Percentiles rank a stretch among this genome's conserved stretches.
Conservation (phyloP, 2,888 invertebrate species). For the Drosophila austrosaltans region DNA sequence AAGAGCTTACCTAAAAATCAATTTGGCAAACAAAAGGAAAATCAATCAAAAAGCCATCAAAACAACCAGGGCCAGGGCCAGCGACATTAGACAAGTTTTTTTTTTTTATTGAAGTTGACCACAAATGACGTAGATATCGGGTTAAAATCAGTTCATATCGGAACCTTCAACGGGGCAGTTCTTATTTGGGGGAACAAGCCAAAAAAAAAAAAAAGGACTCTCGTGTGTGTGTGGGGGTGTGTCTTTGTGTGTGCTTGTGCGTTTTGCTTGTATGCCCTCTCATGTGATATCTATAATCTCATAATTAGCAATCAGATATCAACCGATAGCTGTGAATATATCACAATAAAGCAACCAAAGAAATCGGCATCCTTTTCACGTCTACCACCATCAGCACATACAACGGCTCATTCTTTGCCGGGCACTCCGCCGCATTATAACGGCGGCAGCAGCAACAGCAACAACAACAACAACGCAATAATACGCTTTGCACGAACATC, state of each 20-base stretch:
- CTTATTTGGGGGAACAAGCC: too few species aligned
- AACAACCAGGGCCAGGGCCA: conserved; percentile 16
- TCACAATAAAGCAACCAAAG: conserved; percentile 62
- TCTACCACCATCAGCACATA: conserved; percentile 37
- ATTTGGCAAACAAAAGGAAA: conserved; percentile 47
- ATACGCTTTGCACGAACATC: conserved; percentile 73
- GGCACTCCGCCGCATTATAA: conserved; percentile 25
- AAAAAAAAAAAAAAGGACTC: not conserved
- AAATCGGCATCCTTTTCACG: conserved; percentile 75
- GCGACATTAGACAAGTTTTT: not conserved
- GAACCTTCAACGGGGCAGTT: conserved; percentile 46
- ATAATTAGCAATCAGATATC: conserved; percentile 57
- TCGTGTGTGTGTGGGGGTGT: conserved; percentile 19
- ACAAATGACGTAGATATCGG: conserved; percentile 3
- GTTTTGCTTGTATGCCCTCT: not conserved
- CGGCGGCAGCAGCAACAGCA: conserved; percentile 23
- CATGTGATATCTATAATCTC: conserved; percentile 1
- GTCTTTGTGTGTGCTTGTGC: conserved; percentile 10
- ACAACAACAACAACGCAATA: conserved; percentile 42
- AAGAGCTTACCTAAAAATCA: conserved; percentile 24
- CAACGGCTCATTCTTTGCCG: conserved; percentile 26
- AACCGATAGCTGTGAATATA: conserved; percentile 67
- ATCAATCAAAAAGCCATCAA: conserved; percentile 73
- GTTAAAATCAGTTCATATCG: conserved; percentile 59
- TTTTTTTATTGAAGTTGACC: conserved; percentile 5